phyloP scores from a whole-genome alignment of 2,797 vertebrate species.

The Pogoniulus pusillus region DNA sequence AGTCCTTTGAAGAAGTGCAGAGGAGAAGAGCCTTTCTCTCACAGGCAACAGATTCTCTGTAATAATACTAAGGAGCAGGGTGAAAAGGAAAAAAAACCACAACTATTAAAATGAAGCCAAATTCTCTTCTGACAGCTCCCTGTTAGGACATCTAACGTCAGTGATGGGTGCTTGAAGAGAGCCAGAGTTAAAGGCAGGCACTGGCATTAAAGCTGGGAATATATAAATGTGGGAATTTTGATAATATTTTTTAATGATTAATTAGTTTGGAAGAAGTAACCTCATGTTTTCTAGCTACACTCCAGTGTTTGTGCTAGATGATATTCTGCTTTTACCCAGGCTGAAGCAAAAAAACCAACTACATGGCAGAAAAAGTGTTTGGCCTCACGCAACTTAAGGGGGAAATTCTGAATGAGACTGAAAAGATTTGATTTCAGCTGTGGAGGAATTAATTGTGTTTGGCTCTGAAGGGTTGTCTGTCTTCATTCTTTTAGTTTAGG shows the following conservation, averaged over 20 bases:
- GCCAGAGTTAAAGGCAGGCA: background rate
- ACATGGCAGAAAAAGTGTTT: background rate
- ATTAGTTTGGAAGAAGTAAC: background rate
- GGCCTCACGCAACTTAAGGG: background rate
- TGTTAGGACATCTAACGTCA: background rate
- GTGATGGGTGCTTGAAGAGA: background rate
- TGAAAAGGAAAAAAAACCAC: background rate
- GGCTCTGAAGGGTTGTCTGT: constrained; percentile 1
- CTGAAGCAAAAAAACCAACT: background rate
- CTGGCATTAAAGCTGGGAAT: background rate
- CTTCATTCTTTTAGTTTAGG: constrained; percentile 28
- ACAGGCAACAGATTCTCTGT: accelerated
- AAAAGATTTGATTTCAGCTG: background rate
- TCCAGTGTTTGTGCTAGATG: background rate
- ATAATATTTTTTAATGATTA: background rate
- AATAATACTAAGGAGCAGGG: background rate
- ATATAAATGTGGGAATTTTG: too few relatives aligned
- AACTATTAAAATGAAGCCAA: background rate
- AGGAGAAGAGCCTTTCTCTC: background rate
- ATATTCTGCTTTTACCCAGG: background rate
- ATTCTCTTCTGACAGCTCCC: background rate
- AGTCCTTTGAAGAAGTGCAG: background rate
- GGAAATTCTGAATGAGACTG: background rate
- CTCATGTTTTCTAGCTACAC: background rate
- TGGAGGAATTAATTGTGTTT: constrained; percentile 17